Percentiles rank a stretch among this genome's conserved stretches.
These are phyloP conservation scores for Brachyistius frenatus DNA, from an alignment of 2,113 vertebrate species.

Conservation along the genomic window DNA sequence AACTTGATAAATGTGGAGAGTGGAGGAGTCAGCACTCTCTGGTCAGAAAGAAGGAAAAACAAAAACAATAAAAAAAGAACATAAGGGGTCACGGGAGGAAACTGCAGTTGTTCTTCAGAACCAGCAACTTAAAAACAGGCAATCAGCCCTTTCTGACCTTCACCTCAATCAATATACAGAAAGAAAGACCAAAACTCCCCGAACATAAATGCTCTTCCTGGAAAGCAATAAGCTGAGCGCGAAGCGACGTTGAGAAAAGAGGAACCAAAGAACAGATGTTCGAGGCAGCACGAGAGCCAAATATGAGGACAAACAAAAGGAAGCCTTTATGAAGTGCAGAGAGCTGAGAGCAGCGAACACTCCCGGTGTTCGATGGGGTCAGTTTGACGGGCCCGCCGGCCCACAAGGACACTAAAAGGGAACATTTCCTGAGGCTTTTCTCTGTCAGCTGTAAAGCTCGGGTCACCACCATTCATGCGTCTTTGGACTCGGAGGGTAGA, in stretches of 20 bases:
- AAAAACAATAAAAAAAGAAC: too few relatives aligned
- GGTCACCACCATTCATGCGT: not conserved
- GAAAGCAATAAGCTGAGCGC: not conserved
- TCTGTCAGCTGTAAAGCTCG: conserved; percentile 7
- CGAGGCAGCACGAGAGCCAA: not conserved
- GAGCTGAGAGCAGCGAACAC: not conserved
- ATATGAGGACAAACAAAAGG: conserved; percentile 10
- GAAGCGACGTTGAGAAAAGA: not conserved
- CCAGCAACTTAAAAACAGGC: not conserved
- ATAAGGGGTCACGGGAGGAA: not conserved
- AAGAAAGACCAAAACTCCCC: not conserved
- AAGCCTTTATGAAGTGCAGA: not conserved
- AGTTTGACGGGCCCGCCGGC: not conserved
- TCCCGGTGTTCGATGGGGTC: not conserved
- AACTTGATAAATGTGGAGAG: not conserved
- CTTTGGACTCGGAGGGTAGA: not conserved
- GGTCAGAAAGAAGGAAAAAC: not conserved
- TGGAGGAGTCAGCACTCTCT: not conserved
- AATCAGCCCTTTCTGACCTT: not conserved
- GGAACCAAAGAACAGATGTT: conserved; percentile 19
- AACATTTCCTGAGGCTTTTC: conserved; percentile 28
- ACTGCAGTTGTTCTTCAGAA: not conserved
- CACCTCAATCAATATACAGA: not conserved
- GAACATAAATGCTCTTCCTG: not conserved
- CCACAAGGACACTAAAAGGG: conserved; percentile 9